These are phyloP conservation scores for Tribolium freemani DNA, from an alignment of 2,888 invertebrate species.

Conservation along the genomic window DNA sequence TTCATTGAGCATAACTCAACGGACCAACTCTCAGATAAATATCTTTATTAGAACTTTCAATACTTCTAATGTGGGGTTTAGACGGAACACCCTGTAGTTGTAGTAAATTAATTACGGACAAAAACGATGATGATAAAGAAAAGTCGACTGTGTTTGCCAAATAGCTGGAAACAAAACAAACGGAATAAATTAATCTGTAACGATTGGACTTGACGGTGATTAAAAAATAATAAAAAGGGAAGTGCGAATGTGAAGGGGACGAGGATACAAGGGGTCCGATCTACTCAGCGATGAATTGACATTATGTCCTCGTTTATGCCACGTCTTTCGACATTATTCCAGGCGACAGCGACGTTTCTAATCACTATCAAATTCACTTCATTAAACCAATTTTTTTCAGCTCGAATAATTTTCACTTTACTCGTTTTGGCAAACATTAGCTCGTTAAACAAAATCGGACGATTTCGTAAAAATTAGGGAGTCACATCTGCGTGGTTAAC, in stretches of 20 bases:
- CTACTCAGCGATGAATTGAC: constrained; percentile 25
- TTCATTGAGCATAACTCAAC: too few species aligned
- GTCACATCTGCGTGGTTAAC: constrained; percentile 45
- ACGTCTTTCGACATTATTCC: constrained; percentile 20
- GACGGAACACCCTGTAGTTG: too few species aligned
- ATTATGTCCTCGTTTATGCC: constrained; percentile 30
- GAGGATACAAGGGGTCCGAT: constrained; percentile 27
- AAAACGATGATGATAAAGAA: neutral
- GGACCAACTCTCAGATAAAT: too few species aligned
- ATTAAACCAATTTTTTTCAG: neutral
- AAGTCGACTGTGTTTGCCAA: constrained; percentile 18
- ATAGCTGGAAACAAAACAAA: constrained; percentile 54
- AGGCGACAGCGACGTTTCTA: constrained; percentile 11
- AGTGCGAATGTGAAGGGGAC: constrained; percentile 50
- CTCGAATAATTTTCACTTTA: too few species aligned
- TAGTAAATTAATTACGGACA: neutral
- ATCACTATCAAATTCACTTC: constrained; percentile 25
- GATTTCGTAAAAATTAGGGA: too few species aligned
- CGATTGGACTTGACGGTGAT: constrained; percentile 54
- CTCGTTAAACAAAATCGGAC: too few species aligned
- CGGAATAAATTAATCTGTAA: constrained; percentile 59
- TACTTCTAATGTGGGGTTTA: too few species aligned
- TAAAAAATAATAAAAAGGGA: constrained; percentile 63
- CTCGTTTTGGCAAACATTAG: too few species aligned
- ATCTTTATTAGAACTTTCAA: too few species aligned